Percentiles rank a stretch among this genome's conserved stretches.
These are phyloP conservation scores for Corythaixoides concolor DNA, from an alignment of 2,113 vertebrate genomes.

Conservation along the genomic window DNA sequence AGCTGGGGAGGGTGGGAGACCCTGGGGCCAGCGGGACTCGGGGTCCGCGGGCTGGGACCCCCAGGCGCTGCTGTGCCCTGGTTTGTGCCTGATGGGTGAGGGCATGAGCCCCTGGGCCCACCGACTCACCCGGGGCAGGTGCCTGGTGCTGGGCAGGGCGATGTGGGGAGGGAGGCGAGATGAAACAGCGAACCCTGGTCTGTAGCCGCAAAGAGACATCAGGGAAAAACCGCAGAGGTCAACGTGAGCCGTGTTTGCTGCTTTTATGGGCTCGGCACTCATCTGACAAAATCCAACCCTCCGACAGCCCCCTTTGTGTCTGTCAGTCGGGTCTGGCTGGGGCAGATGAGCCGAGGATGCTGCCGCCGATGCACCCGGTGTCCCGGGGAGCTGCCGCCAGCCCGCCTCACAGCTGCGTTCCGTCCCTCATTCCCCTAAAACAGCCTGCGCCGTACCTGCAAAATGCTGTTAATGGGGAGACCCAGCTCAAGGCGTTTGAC, in stretches of 20 bases:
- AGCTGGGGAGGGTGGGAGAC: no score
- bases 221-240: background rate
- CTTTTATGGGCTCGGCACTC: background rate
- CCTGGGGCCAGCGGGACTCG: accelerated
- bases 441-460: background rate
- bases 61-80: accelerated
- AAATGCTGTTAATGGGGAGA: background rate
- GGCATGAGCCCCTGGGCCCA: background rate
- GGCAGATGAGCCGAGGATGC: background rate
- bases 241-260: accelerated
- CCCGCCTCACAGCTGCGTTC: background rate
- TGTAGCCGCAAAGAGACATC: background rate
- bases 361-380: background rate
- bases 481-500: background rate
- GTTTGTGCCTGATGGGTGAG: background rate
- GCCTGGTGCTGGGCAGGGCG: background rate
- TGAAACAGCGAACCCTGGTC: background rate
- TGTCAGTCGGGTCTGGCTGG: background rate
- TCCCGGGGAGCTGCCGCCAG: background rate
- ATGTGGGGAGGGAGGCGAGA: accelerated
- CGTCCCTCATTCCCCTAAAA: background rate
- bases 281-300: background rate
- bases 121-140: accelerated
- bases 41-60: background rate
- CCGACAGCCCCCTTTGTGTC: background rate